Evolutionary conservation across 2,888 invertebrate species (phyloP).

Genomic region (Eupithecia insigniata): DNA sequence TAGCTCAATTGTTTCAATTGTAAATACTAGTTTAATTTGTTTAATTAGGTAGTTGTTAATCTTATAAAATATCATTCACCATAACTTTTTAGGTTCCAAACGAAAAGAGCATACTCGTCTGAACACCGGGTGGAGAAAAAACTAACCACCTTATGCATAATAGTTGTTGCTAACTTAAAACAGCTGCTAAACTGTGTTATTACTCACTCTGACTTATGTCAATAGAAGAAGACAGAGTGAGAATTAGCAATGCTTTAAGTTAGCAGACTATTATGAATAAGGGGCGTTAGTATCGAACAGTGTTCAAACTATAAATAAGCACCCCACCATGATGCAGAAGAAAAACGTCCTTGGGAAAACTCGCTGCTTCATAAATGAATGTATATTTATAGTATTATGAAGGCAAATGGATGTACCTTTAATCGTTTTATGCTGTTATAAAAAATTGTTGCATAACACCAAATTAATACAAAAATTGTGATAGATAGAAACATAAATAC

Average conservation of each 20-base stretch:
- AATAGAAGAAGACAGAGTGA: no score
- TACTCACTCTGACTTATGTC: no score
- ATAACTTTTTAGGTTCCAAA: background rate
- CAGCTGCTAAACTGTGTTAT: no score
- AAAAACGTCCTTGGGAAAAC: background rate
- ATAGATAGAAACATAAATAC: conserved; percentile 11
- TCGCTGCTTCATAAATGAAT: background rate
- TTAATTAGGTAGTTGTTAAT: no score
- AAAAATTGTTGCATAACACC: conserved; percentile 8
- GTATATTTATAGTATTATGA: background rate
- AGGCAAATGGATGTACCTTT: background rate
- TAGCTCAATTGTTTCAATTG: no score
- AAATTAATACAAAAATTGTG: conserved; percentile 11
- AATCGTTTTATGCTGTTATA: conserved; percentile 10
- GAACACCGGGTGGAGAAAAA: no score
- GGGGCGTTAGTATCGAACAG: background rate
- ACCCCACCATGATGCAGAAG: background rate
- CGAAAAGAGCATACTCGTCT: background rate
- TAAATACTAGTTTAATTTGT: no score
- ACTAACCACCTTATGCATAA: no score
- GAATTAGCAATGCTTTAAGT: no score
- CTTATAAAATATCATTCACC: no score
- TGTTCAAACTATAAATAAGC: background rate
- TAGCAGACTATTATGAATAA: no score
- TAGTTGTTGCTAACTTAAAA: no score